A percentile compares a stretch with the other conserved stretches of the same genome.
Conservation (phyloP, 2,888 invertebrate genomes). For the Conus canariensis region DNA sequence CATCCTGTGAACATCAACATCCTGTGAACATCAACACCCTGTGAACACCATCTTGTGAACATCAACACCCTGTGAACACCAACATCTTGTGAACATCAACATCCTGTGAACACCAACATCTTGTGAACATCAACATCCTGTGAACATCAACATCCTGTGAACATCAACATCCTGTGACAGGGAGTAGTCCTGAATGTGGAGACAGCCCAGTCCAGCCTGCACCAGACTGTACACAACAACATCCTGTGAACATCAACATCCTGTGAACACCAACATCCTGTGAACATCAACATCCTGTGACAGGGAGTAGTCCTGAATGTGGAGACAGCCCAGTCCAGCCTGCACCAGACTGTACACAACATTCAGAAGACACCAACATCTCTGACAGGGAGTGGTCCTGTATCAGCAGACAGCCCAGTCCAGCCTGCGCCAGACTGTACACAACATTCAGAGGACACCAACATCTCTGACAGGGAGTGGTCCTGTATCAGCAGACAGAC, state of each 20-base stretch:
- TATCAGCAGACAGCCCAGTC: conserved; percentile 85
- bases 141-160: no score
- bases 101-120: conserved; percentile 80
- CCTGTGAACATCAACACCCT: no score
- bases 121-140: no score
- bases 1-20: no score
- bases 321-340: conserved; percentile 86
- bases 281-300: conserved; percentile 82
- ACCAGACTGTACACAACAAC: conserved; percentile 83
- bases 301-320: conserved; percentile 85
- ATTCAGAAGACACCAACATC: conserved; percentile 72
- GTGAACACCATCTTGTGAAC: no score
- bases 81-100: no score
- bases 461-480: no score
- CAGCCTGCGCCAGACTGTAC: conserved; percentile 86
- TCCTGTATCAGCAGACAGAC: no score
- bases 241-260: no score
- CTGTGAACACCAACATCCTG: not conserved
- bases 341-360: conserved; percentile 84
- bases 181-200: conserved; percentile 85
- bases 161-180: conserved; percentile 83
- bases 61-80: no score
- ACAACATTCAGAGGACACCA: not conserved
- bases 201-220: conserved; percentile 88
- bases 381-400: conserved; percentile 85